Evolutionary conservation across 2,797 vertebrate species (phyloP).

Genomic region (Chrysocyon brachyurus): DNA sequence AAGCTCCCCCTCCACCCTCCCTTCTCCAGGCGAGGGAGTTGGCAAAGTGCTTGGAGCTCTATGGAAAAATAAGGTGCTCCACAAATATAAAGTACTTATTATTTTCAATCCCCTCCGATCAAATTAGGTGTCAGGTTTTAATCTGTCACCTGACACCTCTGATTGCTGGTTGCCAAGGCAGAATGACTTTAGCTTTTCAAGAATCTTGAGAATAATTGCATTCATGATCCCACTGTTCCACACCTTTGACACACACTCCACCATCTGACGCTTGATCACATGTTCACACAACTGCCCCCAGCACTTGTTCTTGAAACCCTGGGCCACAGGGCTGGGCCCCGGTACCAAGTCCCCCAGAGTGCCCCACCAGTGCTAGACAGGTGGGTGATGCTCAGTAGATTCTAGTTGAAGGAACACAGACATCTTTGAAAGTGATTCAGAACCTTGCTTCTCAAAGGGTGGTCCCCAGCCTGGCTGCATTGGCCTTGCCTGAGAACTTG

Average conservation of each 20-base stretch:
- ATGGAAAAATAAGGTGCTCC: slow-evolving; percentile 61
- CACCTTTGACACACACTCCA: not conserved
- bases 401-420: not conserved
- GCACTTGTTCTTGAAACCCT: not conserved
- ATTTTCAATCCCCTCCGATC: slow-evolving; percentile 67
- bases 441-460: slow-evolving; percentile 12
- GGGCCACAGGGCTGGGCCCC: not conserved
- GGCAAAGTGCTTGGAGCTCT: slow-evolving; percentile 58
- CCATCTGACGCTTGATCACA: not conserved
- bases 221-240: not conserved
- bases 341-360: rapidly evolving
- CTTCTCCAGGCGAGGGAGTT: slow-evolving; percentile 51
- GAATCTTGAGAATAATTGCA: slow-evolving; percentile 63
- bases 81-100: slow-evolving; percentile 74
- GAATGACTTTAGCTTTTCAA: slow-evolving; percentile 78
- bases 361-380: rapidly evolving
- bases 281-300: not conserved
- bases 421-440: not conserved
- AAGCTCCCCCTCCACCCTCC: slow-evolving; percentile 20
- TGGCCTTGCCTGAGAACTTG: not conserved
- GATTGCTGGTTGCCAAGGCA: slow-evolving; percentile 82
- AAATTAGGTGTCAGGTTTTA: slow-evolving; percentile 76
- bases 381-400: not conserved
- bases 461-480: not conserved
- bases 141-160: slow-evolving; percentile 73